Percentiles rank a stretch among this genome's conserved stretches.
phyloP scores from a whole-genome alignment of 2,797 vertebrate species.

The Acanthis flammea region DNA sequence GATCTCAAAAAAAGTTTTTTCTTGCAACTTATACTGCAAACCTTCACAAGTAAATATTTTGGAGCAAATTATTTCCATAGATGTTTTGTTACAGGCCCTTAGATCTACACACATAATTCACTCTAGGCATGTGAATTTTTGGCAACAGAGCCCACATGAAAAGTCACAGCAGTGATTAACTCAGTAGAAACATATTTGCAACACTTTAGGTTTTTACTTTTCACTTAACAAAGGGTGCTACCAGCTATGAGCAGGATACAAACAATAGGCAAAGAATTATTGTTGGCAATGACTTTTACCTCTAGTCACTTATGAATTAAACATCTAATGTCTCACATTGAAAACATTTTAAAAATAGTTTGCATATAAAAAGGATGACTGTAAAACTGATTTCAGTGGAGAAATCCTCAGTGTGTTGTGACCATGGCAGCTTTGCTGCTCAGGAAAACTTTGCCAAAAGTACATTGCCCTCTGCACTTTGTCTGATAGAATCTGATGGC shows the following conservation, averaged over 20 bases:
- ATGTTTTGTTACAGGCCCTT: neutral
- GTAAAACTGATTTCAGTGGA: neutral
- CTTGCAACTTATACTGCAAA: neutral
- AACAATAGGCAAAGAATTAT: neutral
- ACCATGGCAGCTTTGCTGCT: neutral
- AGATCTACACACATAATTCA: neutral
- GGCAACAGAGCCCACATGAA: neutral
- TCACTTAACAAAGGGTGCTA: neutral
- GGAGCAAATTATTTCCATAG: neutral
- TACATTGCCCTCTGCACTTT: neutral
- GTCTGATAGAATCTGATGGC: neutral
- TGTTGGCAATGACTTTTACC: neutral
- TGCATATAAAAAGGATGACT: slow-evolving; percentile 24
- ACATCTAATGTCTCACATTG: neutral
- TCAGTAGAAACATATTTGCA: neutral
- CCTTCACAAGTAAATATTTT: neutral
- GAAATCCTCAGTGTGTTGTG: neutral
- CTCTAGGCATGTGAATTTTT: neutral
- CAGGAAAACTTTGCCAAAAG: neutral
- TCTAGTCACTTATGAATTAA: slow-evolving; percentile 39
- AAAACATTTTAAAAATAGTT: neutral
- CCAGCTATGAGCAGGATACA: neutral
- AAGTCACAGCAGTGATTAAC: neutral
- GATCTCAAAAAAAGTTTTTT: neutral
- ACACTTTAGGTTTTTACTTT: neutral